Evolutionary conservation across 1,140 invertebrate genomes (phyloP), one percentile per base, ranked within the genome.

Genomic region (Drosophila mojavensis): DNA sequence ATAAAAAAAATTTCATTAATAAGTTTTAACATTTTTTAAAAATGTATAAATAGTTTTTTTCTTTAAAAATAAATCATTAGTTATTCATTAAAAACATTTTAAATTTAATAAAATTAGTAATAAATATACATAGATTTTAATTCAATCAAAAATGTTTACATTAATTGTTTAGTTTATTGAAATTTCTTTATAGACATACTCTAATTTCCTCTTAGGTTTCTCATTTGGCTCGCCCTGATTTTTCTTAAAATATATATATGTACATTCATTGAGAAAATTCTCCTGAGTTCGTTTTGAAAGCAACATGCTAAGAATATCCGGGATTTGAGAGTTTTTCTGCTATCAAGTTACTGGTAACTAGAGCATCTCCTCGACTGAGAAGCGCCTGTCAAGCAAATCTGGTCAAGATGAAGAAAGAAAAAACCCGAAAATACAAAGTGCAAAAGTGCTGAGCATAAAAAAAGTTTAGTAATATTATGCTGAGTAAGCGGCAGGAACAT

Each of bases 381-480:
- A 77, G 47, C 66, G 67, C 73, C 81, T 68, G 63, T 20, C 72
- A 66, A 73, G 69, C 64, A 61, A 74, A 68, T 45, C n/a, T 45
- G 7, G 43, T 5, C n/a, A 45, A 56, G 45, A 54, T 47, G 51
- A 15, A 9, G 7, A 30, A 30, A 15, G n/a, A 59, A 53, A 51
- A 50, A 53, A 48, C 63, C 56, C 15, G 26, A 58, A 54, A 74
- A 63, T 48, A 64, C 63, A 79, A 75, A 82, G 65, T 63, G 43
- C 41, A 75, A 82, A 79, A 79, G 58, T 76, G 80, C 76, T 69
- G 81, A 79, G 73, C 80, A 75, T 36, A 79, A 71, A 72, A 78
- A 88, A 88, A 88, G 69, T 88, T 85, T 83, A 79, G 77, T 79
- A 79, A 83, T 72, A 83, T 88, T 83, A 65, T 76, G 84, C 84